Conservation (phyloP, 2,888 invertebrate species). For the Eilema caniola region DNA sequence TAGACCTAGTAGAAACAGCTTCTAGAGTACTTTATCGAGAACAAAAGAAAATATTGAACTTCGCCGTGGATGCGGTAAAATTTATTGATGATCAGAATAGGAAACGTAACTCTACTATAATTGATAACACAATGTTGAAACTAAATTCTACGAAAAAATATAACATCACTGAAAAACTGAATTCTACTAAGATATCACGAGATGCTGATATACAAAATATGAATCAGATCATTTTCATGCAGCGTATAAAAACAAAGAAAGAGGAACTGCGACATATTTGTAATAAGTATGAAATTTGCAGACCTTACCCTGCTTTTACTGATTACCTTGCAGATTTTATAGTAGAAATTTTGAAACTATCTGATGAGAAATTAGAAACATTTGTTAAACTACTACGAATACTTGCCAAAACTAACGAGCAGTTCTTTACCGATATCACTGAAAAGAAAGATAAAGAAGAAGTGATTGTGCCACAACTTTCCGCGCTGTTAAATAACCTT, state of each 20-base stretch:
- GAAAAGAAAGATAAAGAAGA: constrained; percentile 41
- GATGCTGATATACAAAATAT: constrained; percentile 12
- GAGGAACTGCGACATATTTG: constrained; percentile 56
- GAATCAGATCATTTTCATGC: constrained; percentile 32
- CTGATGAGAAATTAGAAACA: constrained; percentile 44
- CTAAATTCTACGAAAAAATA: neutral
- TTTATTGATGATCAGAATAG: neutral
- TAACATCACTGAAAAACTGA: neutral
- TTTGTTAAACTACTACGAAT: constrained; percentile 33
- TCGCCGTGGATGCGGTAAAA: constrained; percentile 27
- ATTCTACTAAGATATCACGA: neutral
- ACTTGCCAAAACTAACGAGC: constrained; percentile 22
- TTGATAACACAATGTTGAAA: neutral
- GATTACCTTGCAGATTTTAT: constrained; percentile 57
- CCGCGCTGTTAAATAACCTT: constrained; percentile 25
- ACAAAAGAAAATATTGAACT: constrained; percentile 40
- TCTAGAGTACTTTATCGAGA: constrained; percentile 41
- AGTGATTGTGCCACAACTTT: constrained; percentile 41
- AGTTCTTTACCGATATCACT: constrained; percentile 48
- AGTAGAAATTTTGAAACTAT: constrained; percentile 50
- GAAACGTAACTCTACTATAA: neutral
- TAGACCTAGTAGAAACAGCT: constrained; percentile 53
- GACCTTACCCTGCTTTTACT: constrained; percentile 57
- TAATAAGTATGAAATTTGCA: constrained; percentile 50
- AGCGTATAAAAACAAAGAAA: constrained; percentile 45